Evolutionary conservation across 1,140 invertebrate genomes (phyloP).

Genomic region (Drosophila suzukii): DNA sequence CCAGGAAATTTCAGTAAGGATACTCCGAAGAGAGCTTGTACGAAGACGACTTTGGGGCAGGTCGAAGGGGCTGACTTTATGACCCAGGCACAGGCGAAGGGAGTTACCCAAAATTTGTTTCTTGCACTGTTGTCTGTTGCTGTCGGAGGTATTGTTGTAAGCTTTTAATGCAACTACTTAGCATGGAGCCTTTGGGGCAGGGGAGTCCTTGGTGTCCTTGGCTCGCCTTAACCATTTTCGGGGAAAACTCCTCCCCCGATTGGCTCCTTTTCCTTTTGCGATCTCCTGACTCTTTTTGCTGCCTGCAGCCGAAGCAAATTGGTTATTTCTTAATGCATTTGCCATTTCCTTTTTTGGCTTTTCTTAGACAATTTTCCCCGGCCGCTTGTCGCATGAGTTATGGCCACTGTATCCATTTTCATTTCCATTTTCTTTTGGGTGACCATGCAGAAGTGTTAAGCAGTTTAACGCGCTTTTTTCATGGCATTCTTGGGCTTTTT

Average conservation of each 20-base stretch:
- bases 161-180: constrained; percentile 82
- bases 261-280: constrained; percentile 44
- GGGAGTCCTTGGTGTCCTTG: constrained; percentile 55
- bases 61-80: constrained; percentile 32
- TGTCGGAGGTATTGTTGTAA: constrained; percentile 58
- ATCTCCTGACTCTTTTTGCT: constrained; percentile 56
- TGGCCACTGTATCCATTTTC: constrained; percentile 52
- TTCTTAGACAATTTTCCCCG: constrained; percentile 68
- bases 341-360: constrained; percentile 74
- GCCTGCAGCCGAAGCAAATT: constrained; percentile 59
- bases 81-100: constrained; percentile 25
- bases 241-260: constrained; percentile 46
- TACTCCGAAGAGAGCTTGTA: constrained; percentile 5
- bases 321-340: constrained; percentile 81
- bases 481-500: constrained; percentile 11
- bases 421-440: constrained; percentile 56
- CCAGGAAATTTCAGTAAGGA: constrained; percentile 39
- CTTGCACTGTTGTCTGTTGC: constrained; percentile 47
- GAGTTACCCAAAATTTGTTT: constrained; percentile 65
- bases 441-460: constrained; percentile 80
- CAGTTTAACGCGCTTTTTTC: constrained; percentile 77
- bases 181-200: constrained; percentile 19
- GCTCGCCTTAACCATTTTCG: constrained; percentile 55
- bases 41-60: not conserved
- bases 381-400: constrained; percentile 61